Evolutionary conservation across 2,888 invertebrate species (phyloP).

Genomic region (Drosophila tanythrix): DNA sequence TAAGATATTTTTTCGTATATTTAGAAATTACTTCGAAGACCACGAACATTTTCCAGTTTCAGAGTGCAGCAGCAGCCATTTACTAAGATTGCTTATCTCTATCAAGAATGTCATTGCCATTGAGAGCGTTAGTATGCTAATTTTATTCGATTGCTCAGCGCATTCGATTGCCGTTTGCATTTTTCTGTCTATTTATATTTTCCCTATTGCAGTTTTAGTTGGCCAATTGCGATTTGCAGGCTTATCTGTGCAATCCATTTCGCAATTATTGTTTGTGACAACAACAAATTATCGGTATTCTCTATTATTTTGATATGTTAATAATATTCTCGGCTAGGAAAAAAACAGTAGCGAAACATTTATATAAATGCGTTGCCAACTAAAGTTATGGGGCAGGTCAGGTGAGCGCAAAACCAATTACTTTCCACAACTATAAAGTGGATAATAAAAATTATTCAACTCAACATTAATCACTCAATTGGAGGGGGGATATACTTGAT

Average conservation of each 20-base stretch:
- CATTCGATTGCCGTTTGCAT: constrained; percentile 37
- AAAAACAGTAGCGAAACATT: constrained; percentile 9
- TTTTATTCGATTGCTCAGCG: neutral
- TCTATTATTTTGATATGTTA: too few relatives aligned
- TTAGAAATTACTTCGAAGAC: neutral
- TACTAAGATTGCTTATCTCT: neutral
- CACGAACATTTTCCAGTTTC: neutral
- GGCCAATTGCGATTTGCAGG: constrained; percentile 35
- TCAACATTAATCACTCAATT: constrained; percentile 30
- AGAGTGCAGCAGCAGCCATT: neutral
- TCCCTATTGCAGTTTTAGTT: constrained; percentile 20
- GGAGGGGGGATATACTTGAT: constrained; percentile 43
- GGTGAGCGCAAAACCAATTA: constrained; percentile 28
- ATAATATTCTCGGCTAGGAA: too few relatives aligned
- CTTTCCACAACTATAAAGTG: constrained; percentile 25
- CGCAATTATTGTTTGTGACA: constrained; percentile 38
- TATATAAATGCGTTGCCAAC: constrained; percentile 3
- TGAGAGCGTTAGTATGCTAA: constrained; percentile 34
- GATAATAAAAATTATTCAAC: constrained; percentile 41
- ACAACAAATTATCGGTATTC: constrained; percentile 26
- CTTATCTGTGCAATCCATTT: constrained; percentile 32
- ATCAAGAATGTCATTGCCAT: constrained; percentile 25
- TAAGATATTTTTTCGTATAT: neutral
- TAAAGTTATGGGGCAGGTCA: constrained; percentile 16
- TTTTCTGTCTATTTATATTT: constrained; percentile 22